phyloP scores from a whole-genome alignment of 2,888 invertebrate species.

The Nudaria mundana region DNA sequence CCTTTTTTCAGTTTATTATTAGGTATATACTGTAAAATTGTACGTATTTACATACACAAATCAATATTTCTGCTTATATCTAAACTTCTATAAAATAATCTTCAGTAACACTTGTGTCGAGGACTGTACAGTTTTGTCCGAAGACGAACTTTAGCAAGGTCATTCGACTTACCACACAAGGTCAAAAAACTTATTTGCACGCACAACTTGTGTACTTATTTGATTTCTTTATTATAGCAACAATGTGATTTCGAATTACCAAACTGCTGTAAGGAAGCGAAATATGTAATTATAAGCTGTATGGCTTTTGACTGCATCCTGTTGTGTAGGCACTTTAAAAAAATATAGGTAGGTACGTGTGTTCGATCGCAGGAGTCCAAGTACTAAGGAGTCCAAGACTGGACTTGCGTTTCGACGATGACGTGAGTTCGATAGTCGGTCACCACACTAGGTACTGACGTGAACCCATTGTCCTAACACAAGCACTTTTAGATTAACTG shows the following conservation, averaged over 20 bases:
- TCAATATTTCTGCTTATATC: too few species aligned
- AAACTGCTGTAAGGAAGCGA: background rate
- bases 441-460: too few species aligned
- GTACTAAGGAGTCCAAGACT: too few species aligned
- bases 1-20: too few species aligned
- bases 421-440: too few species aligned
- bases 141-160: constrained; percentile 12
- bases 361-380: too few species aligned
- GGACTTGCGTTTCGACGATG: too few species aligned
- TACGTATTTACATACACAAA: too few species aligned
- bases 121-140: constrained; percentile 8
- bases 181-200: constrained; percentile 14
- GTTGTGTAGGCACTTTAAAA: background rate
- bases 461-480: too few species aligned
- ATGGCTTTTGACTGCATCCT: background rate
- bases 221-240: constrained; percentile 2
- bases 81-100: too few species aligned
- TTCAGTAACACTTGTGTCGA: background rate
- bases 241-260: background rate
- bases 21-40: too few species aligned
- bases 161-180: constrained; percentile 7
- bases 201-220: constrained; percentile 10
- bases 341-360: background rate
- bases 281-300: background rate
- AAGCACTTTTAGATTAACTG: too few species aligned